Conservation (phyloP, 2,888 invertebrate species). For the Eilema griseolum region DNA sequence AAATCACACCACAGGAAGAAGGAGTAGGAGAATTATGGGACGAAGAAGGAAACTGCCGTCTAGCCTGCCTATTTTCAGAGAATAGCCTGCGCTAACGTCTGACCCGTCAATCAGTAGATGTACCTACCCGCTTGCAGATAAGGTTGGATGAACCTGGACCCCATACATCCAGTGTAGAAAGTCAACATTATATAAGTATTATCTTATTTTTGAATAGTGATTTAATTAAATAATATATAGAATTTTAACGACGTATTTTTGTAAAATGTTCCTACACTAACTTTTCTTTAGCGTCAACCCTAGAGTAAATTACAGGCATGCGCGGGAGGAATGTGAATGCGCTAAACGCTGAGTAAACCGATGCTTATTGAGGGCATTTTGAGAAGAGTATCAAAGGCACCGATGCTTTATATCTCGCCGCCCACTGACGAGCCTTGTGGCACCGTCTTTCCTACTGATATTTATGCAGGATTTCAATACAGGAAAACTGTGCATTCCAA, state of each 20-base stretch:
- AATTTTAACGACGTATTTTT: background rate
- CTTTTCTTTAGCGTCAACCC: constrained; percentile 46
- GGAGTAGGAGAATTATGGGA: background rate
- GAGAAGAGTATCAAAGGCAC: constrained; percentile 72
- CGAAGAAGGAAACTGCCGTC: no score
- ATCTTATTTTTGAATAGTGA: background rate
- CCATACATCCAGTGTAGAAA: background rate
- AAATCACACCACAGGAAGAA: background rate
- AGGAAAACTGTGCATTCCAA: constrained; percentile 25
- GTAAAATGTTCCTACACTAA: background rate
- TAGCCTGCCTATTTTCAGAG: background rate
- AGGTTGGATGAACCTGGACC: background rate
- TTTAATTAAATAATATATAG: no score
- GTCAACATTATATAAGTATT: background rate
- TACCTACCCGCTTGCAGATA: no score
- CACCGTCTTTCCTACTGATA: constrained; percentile 40
- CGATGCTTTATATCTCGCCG: constrained; percentile 65
- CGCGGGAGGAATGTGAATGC: constrained; percentile 70
- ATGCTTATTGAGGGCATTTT: constrained; percentile 82
- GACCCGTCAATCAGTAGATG: background rate
- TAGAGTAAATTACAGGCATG: constrained; percentile 48
- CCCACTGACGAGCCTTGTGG: constrained; percentile 51
- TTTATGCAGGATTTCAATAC: constrained; percentile 31
- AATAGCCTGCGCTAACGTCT: background rate
- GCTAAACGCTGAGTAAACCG: constrained; percentile 78